Evolutionary conservation across 2,797 vertebrate genomes (phyloP).

Genomic region (Rhodeus uyekii): DNA sequence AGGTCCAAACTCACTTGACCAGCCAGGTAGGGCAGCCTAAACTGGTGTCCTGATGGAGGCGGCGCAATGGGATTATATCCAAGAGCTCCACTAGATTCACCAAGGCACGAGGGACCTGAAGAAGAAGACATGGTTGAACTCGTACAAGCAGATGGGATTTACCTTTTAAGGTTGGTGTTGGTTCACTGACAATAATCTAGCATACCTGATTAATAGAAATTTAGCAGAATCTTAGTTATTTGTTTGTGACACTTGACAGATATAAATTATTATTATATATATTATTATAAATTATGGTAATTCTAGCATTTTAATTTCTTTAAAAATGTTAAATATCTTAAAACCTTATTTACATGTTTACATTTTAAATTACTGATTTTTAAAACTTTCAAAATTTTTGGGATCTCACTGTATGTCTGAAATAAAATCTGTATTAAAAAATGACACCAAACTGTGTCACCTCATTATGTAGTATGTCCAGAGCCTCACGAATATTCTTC

Average conservation of each 20-base stretch:
- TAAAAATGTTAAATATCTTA: too few species aligned
- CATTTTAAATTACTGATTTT: neutral
- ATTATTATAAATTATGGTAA: too few species aligned
- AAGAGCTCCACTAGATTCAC: constrained; percentile 87
- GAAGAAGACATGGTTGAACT: neutral
- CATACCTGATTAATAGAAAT: neutral
- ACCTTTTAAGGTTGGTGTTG: neutral
- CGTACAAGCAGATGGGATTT: neutral
- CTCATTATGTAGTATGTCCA: constrained; percentile 87
- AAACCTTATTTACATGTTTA: neutral
- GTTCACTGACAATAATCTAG: neutral
- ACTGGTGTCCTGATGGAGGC: constrained; percentile 73
- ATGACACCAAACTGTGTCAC: constrained; percentile 61
- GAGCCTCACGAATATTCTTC: constrained; percentile 77
- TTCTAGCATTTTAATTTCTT: too few species aligned
- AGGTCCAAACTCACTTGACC: constrained; percentile 65
- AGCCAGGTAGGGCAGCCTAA: constrained; percentile 80
- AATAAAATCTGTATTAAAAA: neutral
- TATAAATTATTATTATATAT: too few species aligned
- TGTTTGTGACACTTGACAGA: too few species aligned
- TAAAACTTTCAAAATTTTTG: neutral
- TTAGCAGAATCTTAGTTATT: neutral
- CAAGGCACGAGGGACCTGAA: constrained; percentile 88
- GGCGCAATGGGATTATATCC: constrained; percentile 75
- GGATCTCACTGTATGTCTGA: neutral